A percentile compares a stretch with the other conserved stretches of the same genome.
phyloP scores from a whole-genome alignment of 2,113 vertebrate species.

The Thalassarche chlororhynchos region DNA sequence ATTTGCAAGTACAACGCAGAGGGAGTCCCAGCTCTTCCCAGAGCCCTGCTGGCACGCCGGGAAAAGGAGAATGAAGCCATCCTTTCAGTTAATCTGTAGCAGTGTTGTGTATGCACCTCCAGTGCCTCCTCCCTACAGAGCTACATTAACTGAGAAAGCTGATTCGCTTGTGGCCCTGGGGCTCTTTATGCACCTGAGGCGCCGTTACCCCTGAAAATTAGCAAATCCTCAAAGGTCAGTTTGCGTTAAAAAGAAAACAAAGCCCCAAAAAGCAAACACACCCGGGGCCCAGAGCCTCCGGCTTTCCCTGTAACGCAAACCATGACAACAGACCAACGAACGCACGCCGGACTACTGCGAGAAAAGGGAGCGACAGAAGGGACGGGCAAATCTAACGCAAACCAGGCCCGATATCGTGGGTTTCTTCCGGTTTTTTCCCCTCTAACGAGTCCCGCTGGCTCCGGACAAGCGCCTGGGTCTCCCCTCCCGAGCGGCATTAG shows the following conservation, averaged over 20 bases:
- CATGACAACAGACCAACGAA: rapidly evolving
- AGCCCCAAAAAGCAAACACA: not conserved
- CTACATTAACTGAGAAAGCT: not conserved
- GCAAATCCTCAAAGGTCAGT: not conserved
- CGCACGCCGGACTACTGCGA: rapidly evolving
- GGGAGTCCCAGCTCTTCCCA: not conserved
- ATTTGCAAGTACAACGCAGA: not conserved
- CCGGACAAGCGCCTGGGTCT: rapidly evolving
- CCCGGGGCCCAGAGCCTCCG: not conserved
- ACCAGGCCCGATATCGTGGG: rapidly evolving
- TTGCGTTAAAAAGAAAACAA: not conserved
- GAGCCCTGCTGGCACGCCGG: not conserved
- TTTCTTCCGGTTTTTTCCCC: rapidly evolving
- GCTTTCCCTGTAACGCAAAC: not conserved
- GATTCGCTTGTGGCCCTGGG: not conserved
- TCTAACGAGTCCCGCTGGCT: not conserved
- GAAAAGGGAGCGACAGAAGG: rapidly evolving
- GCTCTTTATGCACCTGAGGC: not conserved
- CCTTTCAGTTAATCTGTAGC: not conserved
- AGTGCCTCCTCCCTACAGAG: not conserved
- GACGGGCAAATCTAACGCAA: rapidly evolving
- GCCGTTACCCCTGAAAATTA: not conserved
- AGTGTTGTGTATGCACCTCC: not conserved
- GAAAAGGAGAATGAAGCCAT: not conserved
- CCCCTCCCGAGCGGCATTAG: no score